Base-by-base conservation (phyloP, 53 echinoderm and acorn worm species). In the Hippasteria phrygiana region DNA sequence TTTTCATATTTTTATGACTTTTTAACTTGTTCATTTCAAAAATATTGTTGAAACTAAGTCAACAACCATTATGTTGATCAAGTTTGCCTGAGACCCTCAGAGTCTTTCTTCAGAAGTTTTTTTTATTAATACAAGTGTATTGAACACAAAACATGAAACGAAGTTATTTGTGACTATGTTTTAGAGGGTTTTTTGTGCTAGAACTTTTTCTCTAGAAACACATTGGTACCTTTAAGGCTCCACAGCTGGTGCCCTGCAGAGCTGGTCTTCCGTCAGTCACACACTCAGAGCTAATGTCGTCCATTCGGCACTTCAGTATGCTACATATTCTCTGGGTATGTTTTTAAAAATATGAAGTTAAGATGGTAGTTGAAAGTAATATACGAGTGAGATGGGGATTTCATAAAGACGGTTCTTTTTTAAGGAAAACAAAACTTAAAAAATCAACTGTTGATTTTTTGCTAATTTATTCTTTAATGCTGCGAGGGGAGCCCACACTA, bases 221-320 rank as follows among this genome's bases (percentile, higher is more conserved):
- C 2, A 36, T 24, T 38, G 41, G 1, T 88, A 88, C 88, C 63
- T 42, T 50, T 7, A 64, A 45, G 1, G 78, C 36, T 9, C 78
- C 95, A 77, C 95, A 95, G 20, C 26, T 16, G 36, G 95, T 95
- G 33, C 95, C 95, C 29, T 92, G 93, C 29, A 95, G 55, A 1
- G 95, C 90, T 43, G 95, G 95, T 48, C 93, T 89, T 20, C 88
- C 71, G 6, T 88, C 90, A 0, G 73, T 55, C 10, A 84, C 47
- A 85, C 95, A 93, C 4, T 63, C 32, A 0, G 63, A 20, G 35
- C 67, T 47, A 7, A 13, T 29, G 8, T n/a, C 12, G 12, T 72
- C 74, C 12, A 43, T 36, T 34, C 28, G 28, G 32, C 95, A 95
- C 38, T 81, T 93, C 29, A 95, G 64, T 33, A 87, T 66, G 18